phyloP scores from a whole-genome alignment of 2,113 vertebrate genomes.

The Oryzias celebensis region DNA sequence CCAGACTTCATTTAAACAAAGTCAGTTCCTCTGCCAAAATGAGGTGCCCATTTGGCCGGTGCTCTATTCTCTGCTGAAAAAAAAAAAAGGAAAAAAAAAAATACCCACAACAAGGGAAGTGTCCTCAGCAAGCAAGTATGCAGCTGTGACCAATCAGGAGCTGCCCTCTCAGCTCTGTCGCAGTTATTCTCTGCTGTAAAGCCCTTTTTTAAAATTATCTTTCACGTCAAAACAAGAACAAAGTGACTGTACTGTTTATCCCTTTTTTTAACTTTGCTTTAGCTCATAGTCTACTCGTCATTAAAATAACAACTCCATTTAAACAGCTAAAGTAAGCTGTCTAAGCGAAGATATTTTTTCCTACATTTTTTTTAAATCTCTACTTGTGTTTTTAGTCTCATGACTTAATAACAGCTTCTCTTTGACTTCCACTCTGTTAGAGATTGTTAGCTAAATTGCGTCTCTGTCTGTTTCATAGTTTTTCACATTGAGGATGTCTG shows the following conservation, averaged over 20 bases:
- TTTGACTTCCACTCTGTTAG: conserved; percentile 44
- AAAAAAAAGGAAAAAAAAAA: too few species aligned
- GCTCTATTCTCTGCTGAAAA: conserved; percentile 10
- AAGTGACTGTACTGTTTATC: conserved; percentile 3
- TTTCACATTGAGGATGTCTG: conserved; percentile 15
- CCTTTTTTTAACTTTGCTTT: conserved; percentile 10
- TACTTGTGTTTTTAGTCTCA: conserved; percentile 57
- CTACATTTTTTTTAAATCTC: conserved; percentile 46
- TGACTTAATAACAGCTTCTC: conserved; percentile 66
- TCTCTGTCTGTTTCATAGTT: conserved; percentile 41
- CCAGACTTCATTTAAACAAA: conserved; percentile 20
- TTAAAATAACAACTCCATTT: conserved; percentile 45
- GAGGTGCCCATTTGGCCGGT: conserved; percentile 43
- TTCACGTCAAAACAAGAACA: conserved; percentile 42
- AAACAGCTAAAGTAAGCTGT: conserved; percentile 39
- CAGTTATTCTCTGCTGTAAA: conserved; percentile 13
- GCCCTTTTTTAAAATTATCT: conserved; percentile 16
- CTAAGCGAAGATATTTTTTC: conserved; percentile 1
- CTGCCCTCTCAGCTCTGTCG: not conserved
- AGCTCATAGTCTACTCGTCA: conserved; percentile 26
- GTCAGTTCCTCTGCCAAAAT: conserved; percentile 28
- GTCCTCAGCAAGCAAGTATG: conserved; percentile 59
- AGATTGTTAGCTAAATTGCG: conserved; percentile 31
- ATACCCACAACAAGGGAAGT: conserved; percentile 48
- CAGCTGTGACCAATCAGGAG: conserved; percentile 51